Evolutionary conservation across 2,888 invertebrate species (phyloP).

Genomic region (Steromphala cineraria): DNA sequence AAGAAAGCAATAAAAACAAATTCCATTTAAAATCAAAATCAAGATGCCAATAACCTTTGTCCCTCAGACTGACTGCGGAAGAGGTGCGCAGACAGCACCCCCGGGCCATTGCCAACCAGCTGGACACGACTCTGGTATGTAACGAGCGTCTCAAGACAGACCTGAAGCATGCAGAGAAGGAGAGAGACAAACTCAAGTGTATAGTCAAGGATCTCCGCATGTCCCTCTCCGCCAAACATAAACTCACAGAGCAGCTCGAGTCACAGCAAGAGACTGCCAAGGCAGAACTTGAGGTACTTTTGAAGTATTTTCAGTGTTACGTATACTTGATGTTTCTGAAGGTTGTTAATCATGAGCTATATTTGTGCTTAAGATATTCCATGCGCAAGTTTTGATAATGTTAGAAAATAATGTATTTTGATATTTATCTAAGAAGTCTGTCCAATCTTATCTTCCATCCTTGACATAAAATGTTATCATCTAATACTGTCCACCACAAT

Average conservation of each 20-base stretch:
- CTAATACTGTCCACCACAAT: too few species aligned
- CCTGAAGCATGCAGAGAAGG: conserved; percentile 27
- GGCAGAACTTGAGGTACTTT: conserved; percentile 25
- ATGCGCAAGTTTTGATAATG: too few species aligned
- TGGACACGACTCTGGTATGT: conserved; percentile 48
- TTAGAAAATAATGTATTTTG: neutral
- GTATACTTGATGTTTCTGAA: too few species aligned
- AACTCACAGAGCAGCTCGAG: conserved; percentile 27
- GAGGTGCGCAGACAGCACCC: conserved; percentile 60
- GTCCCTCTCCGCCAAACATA: conserved; percentile 24
- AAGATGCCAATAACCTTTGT: neutral
- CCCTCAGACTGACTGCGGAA: conserved; percentile 54
- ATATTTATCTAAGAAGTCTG: too few species aligned
- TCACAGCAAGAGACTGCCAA: conserved; percentile 18
- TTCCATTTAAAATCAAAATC: too few species aligned
- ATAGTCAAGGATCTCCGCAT: conserved; percentile 35
- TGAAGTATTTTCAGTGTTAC: neutral
- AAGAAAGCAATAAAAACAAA: too few species aligned
- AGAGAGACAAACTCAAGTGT: conserved; percentile 33
- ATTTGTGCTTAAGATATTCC: too few species aligned
- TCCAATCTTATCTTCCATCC: too few species aligned
- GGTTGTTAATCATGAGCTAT: too few species aligned
- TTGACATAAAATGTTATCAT: too few species aligned
- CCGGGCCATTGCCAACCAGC: conserved; percentile 55
- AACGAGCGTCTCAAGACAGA: conserved; percentile 50